phyloP scores from a whole-genome alignment of 2,113 vertebrate species.

The Myiozetetes cayanensis region DNA sequence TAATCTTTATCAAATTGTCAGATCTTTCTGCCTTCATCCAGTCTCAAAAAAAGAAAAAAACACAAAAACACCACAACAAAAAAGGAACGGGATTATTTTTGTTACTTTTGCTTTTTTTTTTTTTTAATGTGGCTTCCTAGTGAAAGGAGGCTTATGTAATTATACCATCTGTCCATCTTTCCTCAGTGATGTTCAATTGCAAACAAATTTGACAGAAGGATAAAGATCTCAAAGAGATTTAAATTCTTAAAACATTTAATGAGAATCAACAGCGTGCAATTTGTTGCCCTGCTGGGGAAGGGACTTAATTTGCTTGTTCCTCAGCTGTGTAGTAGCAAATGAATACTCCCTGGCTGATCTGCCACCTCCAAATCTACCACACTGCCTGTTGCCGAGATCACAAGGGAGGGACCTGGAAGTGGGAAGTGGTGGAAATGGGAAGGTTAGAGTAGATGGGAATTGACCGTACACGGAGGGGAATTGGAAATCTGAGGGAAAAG shows the following conservation, averaged over 20 bases:
- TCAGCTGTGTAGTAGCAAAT: neutral
- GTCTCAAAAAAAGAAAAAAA: neutral
- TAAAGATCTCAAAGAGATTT: constrained; percentile 15
- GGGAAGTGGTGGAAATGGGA: neutral
- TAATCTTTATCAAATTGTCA: neutral
- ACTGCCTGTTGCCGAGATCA: neutral
- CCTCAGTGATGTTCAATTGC: neutral
- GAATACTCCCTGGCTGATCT: neutral
- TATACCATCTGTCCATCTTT: neutral
- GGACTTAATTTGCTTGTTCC: neutral
- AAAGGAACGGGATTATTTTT: neutral
- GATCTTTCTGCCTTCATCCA: neutral
- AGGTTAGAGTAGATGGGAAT: neutral
- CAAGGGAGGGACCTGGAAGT: neutral
- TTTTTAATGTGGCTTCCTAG: neutral
- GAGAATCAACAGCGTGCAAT: neutral
- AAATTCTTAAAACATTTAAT: neutral
- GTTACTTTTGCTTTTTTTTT: neutral
- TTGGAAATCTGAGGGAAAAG: neutral
- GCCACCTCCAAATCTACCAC: neutral
- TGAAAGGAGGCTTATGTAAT: constrained; percentile 17
- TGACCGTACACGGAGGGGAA: neutral
- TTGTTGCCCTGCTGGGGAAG: neutral
- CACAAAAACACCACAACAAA: neutral
- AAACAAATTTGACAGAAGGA: neutral